phyloP scores from a whole-genome alignment of 1,140 invertebrate genomes.

The Drosophila tropicalis region DNA sequence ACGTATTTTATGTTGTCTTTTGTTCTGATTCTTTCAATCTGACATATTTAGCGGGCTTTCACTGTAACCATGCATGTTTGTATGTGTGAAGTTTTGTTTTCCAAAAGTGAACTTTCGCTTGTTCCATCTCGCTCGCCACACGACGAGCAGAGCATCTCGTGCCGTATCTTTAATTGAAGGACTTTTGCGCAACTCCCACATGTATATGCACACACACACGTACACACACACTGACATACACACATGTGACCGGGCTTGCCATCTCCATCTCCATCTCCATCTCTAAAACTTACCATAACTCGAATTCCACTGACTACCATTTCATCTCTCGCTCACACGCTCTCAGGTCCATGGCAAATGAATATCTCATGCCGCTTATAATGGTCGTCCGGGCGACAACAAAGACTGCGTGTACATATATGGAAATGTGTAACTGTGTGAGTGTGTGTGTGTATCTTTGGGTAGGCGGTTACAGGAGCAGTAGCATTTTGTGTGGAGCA shows the following conservation, averaged over 20 bases:
- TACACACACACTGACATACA: conserved; percentile 12
- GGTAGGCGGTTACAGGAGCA: conserved; percentile 26
- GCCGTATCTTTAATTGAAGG: conserved; percentile 74
- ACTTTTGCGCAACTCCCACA: conserved; percentile 74
- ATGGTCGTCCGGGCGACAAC: conserved; percentile 71
- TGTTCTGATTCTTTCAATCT: too few species aligned
- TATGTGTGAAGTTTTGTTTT: conserved; percentile 44
- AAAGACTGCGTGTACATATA: conserved; percentile 30
- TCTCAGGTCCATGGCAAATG: conserved; percentile 67
- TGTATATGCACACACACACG: conserved; percentile 30
- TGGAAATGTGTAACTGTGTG: conserved; percentile 24
- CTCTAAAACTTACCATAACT: neutral
- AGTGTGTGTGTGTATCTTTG: conserved; percentile 14
- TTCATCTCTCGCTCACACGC: conserved; percentile 11
- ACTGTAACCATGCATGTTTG: neutral
- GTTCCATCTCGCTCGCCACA: conserved; percentile 55
- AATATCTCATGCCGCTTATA: conserved; percentile 80
- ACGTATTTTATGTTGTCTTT: too few species aligned
- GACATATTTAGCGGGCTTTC: too few species aligned
- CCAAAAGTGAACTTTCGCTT: conserved; percentile 58
- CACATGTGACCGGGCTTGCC: conserved; percentile 19
- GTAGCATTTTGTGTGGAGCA: conserved; percentile 10
- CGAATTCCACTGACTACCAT: neutral
- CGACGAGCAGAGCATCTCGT: conserved; percentile 27
- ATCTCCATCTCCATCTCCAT: neutral